phyloP scores from a whole-genome alignment of 1,140 invertebrate species.

The Atta cephalotes region DNA sequence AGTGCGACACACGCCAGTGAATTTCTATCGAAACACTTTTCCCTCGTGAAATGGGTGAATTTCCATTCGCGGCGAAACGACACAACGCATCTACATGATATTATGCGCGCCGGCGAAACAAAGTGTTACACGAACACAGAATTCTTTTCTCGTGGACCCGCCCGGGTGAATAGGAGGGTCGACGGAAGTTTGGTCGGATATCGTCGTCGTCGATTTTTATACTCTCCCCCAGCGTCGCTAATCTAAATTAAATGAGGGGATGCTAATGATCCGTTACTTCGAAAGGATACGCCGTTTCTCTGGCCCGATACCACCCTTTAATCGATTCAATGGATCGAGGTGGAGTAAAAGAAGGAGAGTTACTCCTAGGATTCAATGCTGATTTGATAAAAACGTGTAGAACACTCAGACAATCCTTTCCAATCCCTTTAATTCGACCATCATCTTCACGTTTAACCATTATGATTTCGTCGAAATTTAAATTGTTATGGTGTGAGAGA shows the following conservation, averaged over 20 bases:
- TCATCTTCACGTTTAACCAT: constrained; percentile 14
- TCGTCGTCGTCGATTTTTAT: constrained; percentile 62
- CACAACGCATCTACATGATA: constrained; percentile 76
- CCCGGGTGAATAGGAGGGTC: background rate
- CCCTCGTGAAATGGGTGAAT: constrained; percentile 72
- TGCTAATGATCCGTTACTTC: constrained; percentile 79
- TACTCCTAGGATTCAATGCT: constrained; percentile 61
- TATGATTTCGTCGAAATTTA: constrained; percentile 16
- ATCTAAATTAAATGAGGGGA: constrained; percentile 81
- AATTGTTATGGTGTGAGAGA: background rate
- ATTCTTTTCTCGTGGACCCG: constrained; percentile 53
- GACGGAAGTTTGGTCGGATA: constrained; percentile 64
- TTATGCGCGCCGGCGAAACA: constrained; percentile 75
- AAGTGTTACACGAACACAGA: constrained; percentile 67
- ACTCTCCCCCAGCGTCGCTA: constrained; percentile 65
- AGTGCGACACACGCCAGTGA: constrained; percentile 62
- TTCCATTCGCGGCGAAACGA: constrained; percentile 73
- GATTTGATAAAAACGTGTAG: constrained; percentile 73
- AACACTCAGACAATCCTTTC: constrained; percentile 53
- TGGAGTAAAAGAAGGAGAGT: constrained; percentile 50
- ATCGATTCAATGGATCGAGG: constrained; percentile 72
- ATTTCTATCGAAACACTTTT: constrained; percentile 75
- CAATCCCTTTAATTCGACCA: constrained; percentile 43
- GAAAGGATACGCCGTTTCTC: constrained; percentile 73
- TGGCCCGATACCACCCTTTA: constrained; percentile 66